These are phyloP conservation scores for Lasioglossum malachurum DNA, from an alignment of 2,888 invertebrate genomes.

Conservation along the genomic window DNA sequence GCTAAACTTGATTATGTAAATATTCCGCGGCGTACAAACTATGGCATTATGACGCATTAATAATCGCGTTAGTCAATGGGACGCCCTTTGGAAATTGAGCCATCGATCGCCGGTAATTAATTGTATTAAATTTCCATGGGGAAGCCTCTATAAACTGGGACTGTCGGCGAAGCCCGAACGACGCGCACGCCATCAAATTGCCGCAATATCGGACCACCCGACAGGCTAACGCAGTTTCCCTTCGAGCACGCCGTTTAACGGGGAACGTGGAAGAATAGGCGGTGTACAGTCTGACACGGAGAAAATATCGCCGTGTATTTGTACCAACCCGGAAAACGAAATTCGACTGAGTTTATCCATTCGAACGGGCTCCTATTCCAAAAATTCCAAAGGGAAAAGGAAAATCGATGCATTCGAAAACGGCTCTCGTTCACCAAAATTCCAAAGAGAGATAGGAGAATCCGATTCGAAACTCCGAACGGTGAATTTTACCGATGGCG, in stretches of 20 bases:
- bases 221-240: neutral
- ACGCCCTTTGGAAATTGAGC: slow-evolving; percentile 28
- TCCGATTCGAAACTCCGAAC: neutral
- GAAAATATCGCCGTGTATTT: neutral
- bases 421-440: neutral
- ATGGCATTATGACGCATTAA: slow-evolving; percentile 34
- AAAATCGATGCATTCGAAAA: neutral
- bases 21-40: slow-evolving; percentile 15
- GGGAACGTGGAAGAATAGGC: neutral
- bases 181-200: neutral
- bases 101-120: slow-evolving; percentile 42
- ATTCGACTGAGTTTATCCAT: neutral
- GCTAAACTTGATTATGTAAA: slow-evolving; percentile 37
- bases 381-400: neutral
- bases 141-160: neutral
- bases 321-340: neutral
- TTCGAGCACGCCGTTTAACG: neutral
- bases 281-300: neutral
- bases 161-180: neutral
- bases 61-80: slow-evolving; percentile 35
- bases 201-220: neutral
- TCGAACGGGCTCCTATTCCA: neutral
- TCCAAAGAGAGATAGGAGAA: neutral
- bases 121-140: slow-evolving; percentile 24
- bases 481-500: neutral